A percentile compares a stretch with the other conserved stretches of the same genome.
phyloP scores from a whole-genome alignment of 2,888 invertebrate species.

The Orchestes rusci region DNA sequence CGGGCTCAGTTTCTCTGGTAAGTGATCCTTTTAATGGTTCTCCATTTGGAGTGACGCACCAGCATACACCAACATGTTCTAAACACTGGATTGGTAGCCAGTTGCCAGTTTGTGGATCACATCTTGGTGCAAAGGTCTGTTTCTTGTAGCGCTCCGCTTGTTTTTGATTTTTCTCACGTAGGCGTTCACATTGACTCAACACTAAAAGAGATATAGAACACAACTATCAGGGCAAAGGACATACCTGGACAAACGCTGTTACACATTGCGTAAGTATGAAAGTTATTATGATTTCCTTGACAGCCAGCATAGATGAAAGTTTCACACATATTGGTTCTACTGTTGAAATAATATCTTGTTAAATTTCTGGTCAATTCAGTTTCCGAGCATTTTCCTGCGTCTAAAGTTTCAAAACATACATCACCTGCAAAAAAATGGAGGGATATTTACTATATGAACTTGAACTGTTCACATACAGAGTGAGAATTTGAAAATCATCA shows the following conservation, averaged over 20 bases:
- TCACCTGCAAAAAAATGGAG: constrained; percentile 50
- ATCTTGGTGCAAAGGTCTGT: constrained; percentile 70
- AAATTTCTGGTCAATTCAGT: constrained; percentile 44
- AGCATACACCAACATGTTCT: constrained; percentile 69
- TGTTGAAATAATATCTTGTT: constrained; percentile 68
- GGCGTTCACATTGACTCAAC: constrained; percentile 71
- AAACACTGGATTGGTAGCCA: constrained; percentile 82
- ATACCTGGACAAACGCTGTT: constrained; percentile 71
- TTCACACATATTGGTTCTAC: constrained; percentile 68
- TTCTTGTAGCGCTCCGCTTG: constrained; percentile 65
- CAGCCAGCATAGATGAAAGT: constrained; percentile 64
- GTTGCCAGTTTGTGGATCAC: constrained; percentile 62
- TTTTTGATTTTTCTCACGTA: constrained; percentile 69
- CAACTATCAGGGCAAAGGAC: background rate
- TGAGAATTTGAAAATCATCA: no score
- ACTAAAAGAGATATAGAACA: constrained; percentile 50
- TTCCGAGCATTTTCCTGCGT: constrained; percentile 52
- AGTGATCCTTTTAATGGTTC: constrained; percentile 77
- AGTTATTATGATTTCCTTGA: constrained; percentile 78
- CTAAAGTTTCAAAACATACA: constrained; percentile 71
- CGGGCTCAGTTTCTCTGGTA: constrained; percentile 66
- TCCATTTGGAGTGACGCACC: constrained; percentile 79
- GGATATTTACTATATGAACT: no score
- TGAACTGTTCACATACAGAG: no score
- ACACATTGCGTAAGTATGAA: constrained; percentile 72